Base-by-base conservation (phyloP, 2,113 vertebrate species). In the Motacilla tschutschensis region DNA sequence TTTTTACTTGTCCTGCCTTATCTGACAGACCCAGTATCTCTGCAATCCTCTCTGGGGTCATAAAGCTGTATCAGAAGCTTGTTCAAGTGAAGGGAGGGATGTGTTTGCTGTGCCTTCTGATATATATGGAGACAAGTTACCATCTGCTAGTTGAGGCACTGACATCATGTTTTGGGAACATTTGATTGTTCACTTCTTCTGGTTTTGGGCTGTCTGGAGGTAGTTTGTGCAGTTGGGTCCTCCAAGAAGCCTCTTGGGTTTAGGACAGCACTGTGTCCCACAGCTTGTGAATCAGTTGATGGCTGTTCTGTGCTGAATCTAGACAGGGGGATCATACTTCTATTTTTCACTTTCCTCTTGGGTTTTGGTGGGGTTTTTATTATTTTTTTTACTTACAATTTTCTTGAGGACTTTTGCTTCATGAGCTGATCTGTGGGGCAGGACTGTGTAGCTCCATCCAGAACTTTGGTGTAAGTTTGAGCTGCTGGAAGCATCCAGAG, bases 321-420 rank as follows among this genome's bases (percentile, higher is more conserved):
- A 24, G 17, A 26, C 36, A 40, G 54, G 9, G 13, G 14, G 17
- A 36, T 47, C 44, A 0, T 43, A 7, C 25, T 44, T 67, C 11
- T 22, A 0, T 70, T 79, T 64, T 57, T 64, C 36, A 43, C 35
- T 59, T 81, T 54, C 14, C 10, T 46, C 9, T n/a, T 43, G 22
- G 14, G 17, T 76, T 63, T 67, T 57, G 11, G 1, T 43, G 26
- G 6, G 9, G 0, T 44, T 81, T 43, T 43, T 7, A 3, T 53
- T 22, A 1, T 18, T 28, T 20, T 48, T 29, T 60, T n/a, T 12
- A 57, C 33, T 44, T 41, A 20, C 0, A 0, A 1, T 70, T 85
- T 79, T 58, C 18, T 47, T 86, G 81, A 73, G 24, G n/a, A 12
- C 44, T 62, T 82, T 31, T 28, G 3, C 31, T 25, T 79, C 16